Base-by-base conservation (phyloP, 2,113 vertebrate species). In the Microcebus murinus region DNA sequence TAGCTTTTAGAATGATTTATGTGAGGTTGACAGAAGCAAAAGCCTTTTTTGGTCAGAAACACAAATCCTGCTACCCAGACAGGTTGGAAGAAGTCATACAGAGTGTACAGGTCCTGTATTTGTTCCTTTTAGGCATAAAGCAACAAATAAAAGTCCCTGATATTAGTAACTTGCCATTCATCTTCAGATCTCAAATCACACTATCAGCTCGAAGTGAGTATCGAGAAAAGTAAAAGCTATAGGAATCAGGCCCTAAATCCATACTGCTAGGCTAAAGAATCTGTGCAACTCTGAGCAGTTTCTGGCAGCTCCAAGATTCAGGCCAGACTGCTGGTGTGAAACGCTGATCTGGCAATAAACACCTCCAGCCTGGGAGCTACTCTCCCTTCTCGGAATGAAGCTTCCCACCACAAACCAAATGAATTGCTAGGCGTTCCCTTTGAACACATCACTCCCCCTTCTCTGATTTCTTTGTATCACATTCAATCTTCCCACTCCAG, bases 331-430 rank as follows among this genome's bases (percentile, higher is more conserved):
- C 68, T 83, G 63, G 93, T 90, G 96, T 94, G 96, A 90, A 96
- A 80, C 39, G 94, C 97, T 96, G 87, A 97, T 84, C 57, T 70
- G 80, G 95, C 95, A 84, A 73, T 95, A 95, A 96, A 96, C 90
- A 91, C 94, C 94, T 93, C 59, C 0, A 2, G 90, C 61, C 90
- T 36, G 68, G 18, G 21, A 73, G 79, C 93, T 59, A 4, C 76
- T n/a, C 52, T 18, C 31, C 31, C 25, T 57, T 23, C 14, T 3
- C 1, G 17, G 81, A 57, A 57, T 21, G 65, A 59, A 59, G 76
- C 73, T 55, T 57, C 85, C 86, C 52, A 25, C 87, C 84, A 34
- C 92, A 80, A 50, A 65, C 61, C 90, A 34, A 82, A 14, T 0
- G 7, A 34, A 65, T 11, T 34, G 68, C 55, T 55, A 48, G 61